Evolutionary conservation across 1,140 invertebrate genomes (phyloP).

Genomic region (Drosophila willistoni): DNA sequence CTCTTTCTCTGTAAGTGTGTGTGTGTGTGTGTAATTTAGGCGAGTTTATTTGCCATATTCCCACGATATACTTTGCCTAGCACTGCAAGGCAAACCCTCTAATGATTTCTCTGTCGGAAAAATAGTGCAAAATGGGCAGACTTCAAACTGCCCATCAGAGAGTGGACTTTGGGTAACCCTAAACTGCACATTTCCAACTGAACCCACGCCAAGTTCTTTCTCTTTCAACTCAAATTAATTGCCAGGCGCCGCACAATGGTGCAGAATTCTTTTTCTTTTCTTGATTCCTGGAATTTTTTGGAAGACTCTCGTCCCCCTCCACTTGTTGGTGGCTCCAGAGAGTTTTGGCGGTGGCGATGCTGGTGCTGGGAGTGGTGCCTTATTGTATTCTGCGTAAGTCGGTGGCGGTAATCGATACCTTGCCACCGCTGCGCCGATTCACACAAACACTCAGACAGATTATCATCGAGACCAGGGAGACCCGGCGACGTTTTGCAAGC

Average conservation of each 20-base stretch:
- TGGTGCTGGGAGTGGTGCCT: conserved; percentile 31
- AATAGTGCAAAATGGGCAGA: conserved; percentile 77
- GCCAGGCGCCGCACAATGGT: conserved; percentile 76
- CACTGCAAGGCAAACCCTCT: conserved; percentile 69
- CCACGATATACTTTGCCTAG: conserved; percentile 76
- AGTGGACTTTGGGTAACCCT: conserved; percentile 54
- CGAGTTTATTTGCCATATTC: conserved; percentile 81
- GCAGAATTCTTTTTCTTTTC: conserved; percentile 37
- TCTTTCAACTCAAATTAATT: conserved; percentile 61
- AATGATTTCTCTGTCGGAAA: conserved; percentile 74
- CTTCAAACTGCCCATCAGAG: conserved; percentile 57
- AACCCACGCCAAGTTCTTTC: conserved; percentile 67
- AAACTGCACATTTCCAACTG: conserved; percentile 31
- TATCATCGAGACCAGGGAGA: conserved; percentile 51
- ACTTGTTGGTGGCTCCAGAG: conserved; percentile 57
- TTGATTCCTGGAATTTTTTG: conserved; percentile 69
- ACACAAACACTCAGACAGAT: conserved; percentile 58
- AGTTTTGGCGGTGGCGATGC: conserved; percentile 5
- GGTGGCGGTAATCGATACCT: conserved; percentile 81
- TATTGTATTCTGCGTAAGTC: conserved; percentile 74
- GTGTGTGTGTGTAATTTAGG: conserved; percentile 66
- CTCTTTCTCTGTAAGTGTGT: conserved; percentile 3
- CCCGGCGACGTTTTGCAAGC: conserved; percentile 70
- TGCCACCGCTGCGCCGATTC: conserved; percentile 33
- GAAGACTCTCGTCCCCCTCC: conserved; percentile 9